phyloP scores from a whole-genome alignment of 2,113 vertebrate species.

The Strix uralensis region DNA sequence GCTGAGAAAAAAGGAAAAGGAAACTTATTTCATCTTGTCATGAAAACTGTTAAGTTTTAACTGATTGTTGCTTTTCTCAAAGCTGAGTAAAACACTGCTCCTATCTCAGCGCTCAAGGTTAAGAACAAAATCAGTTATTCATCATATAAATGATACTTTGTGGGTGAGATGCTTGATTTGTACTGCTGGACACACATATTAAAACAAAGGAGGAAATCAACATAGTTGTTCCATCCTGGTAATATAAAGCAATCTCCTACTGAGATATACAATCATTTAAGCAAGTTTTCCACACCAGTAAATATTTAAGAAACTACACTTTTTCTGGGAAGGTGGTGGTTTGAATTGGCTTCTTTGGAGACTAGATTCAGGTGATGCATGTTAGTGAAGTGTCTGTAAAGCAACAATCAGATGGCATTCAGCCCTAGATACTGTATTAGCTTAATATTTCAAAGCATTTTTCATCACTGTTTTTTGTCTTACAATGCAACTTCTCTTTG shows the following conservation, averaged over 20 bases:
- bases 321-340: background rate
- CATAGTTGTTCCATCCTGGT: background rate
- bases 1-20: background rate
- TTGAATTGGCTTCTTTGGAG: background rate
- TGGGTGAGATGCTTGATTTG: background rate
- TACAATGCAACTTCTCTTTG: background rate
- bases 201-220: background rate
- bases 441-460: slow-evolving; percentile 8
- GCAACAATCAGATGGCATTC: background rate
- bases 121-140: background rate
- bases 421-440: background rate
- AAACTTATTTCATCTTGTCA: background rate
- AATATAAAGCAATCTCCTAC: background rate
- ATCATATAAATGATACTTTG: background rate
- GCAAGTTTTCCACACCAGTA: background rate
- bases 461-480: background rate
- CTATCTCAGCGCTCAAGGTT: background rate
- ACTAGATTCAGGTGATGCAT: background rate
- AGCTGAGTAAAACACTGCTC: background rate
- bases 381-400: background rate
- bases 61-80: background rate
- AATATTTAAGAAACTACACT: background rate
- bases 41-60: background rate
- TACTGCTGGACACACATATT: background rate
- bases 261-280: background rate